A percentile compares a stretch with the other conserved stretches of the same genome.
These are phyloP conservation scores for Cephalophus harveyi DNA, from an alignment of 2,113 vertebrate species.

Conservation along the genomic window DNA sequence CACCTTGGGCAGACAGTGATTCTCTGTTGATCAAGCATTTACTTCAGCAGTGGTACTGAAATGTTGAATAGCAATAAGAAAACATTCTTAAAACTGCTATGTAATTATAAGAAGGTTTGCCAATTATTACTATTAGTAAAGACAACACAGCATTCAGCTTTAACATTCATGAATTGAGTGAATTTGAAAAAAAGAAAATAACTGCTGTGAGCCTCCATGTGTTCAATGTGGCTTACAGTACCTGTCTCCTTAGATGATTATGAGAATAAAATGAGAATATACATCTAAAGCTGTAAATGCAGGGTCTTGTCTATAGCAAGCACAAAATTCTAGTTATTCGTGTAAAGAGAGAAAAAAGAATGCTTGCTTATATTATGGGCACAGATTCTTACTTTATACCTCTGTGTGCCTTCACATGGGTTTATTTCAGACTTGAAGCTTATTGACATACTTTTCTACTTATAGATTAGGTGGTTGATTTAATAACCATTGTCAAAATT, in stretches of 20 bases:
- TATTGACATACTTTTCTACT: neutral
- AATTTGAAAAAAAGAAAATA: neutral
- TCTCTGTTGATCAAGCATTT: neutral
- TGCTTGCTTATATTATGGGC: neutral
- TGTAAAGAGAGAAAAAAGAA: neutral
- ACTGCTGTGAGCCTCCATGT: neutral
- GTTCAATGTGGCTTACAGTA: neutral
- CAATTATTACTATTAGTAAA: neutral
- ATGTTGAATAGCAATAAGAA: constrained; percentile 1
- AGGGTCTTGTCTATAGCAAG: neutral
- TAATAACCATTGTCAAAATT: neutral
- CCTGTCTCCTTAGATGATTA: neutral
- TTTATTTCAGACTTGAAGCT: constrained; percentile 6
- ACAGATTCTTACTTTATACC: neutral
- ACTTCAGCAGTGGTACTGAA: neutral
- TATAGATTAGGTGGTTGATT: neutral
- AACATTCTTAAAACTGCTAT: neutral
- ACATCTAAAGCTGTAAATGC: neutral
- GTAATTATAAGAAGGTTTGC: neutral
- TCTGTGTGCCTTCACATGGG: neutral
- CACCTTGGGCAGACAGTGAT: neutral
- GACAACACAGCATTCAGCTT: neutral
- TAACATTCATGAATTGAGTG: neutral
- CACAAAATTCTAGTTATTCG: neutral
- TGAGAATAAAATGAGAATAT: neutral